Conservation (phyloP, 2,797 vertebrate species). For the Sebastes iracundus region DNA sequence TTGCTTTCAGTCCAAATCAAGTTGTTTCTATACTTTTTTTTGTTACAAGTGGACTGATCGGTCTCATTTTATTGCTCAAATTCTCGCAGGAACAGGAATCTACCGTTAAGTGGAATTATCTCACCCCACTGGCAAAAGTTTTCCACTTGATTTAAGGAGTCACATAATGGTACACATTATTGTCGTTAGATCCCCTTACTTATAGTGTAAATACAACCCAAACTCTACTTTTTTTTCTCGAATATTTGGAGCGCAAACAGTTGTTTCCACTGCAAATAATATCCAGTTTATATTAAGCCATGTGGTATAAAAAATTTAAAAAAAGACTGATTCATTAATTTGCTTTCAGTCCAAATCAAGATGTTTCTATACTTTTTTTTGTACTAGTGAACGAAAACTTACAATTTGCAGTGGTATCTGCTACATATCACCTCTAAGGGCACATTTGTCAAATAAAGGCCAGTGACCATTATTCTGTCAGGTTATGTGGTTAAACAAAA, state of each 20-base stretch:
- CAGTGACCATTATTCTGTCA: slow-evolving; percentile 13
- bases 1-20: background rate
- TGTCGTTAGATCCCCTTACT: background rate
- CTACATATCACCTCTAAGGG: slow-evolving; percentile 43
- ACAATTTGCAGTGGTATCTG: slow-evolving; percentile 43
- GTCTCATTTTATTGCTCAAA: slow-evolving; percentile 1
- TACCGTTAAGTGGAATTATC: slow-evolving; percentile 12
- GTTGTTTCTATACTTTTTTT: background rate
- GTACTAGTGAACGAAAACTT: slow-evolving; percentile 2
- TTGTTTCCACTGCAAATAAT: background rate
- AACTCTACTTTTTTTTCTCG: background rate
- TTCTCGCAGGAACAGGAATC: background rate
- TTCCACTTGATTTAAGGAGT: slow-evolving; percentile 37
- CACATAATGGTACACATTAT: background rate
- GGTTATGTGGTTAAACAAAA: no score
- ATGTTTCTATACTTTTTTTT: background rate
- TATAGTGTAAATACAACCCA: background rate
- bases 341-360: background rate
- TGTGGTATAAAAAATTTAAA: no score
- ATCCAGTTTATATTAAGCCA: background rate
- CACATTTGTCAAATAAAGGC: slow-evolving; percentile 22
- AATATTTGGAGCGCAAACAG: background rate
- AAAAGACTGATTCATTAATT: background rate
- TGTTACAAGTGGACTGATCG: slow-evolving; percentile 1
- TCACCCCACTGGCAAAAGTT: slow-evolving; percentile 24